These are phyloP conservation scores for Leptogaster cylindrica DNA, from an alignment of 2,888 invertebrate genomes.

Conservation along the genomic window DNA sequence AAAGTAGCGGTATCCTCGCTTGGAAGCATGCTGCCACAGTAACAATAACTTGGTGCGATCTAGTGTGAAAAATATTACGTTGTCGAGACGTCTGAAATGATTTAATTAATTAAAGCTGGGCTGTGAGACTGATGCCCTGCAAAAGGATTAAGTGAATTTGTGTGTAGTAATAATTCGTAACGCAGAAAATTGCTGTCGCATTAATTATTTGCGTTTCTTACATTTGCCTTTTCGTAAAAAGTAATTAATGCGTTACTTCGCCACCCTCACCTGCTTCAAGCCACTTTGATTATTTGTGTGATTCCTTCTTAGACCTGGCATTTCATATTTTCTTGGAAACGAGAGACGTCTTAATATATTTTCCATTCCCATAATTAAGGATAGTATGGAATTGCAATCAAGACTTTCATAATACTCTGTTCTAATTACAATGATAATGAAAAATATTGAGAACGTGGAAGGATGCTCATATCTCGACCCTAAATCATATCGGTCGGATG, in stretches of 20 bases:
- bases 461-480: neutral
- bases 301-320: too few species aligned
- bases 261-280: neutral
- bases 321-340: too few species aligned
- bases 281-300: too few species aligned
- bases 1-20: neutral
- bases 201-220: conserved; percentile 17
- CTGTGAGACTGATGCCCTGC: conserved; percentile 23
- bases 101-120: conserved; percentile 32
- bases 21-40: conserved; percentile 6
- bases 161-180: conserved; percentile 10
- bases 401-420: conserved; percentile 1
- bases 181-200: neutral
- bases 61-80: conserved; percentile 8
- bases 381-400: neutral
- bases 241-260: conserved; percentile 34
- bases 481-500: neutral
- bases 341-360: conserved; percentile 16
- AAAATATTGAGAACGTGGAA: conserved; percentile 22
- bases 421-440: conserved; percentile 15
- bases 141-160: conserved; percentile 31
- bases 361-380: conserved; percentile 26
- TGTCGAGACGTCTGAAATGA: neutral
- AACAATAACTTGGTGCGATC: conserved; percentile 5
- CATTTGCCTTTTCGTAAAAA: conserved; percentile 6